These are phyloP conservation scores for Meganola albula DNA, from an alignment of 2,888 invertebrate genomes.

Conservation along the genomic window DNA sequence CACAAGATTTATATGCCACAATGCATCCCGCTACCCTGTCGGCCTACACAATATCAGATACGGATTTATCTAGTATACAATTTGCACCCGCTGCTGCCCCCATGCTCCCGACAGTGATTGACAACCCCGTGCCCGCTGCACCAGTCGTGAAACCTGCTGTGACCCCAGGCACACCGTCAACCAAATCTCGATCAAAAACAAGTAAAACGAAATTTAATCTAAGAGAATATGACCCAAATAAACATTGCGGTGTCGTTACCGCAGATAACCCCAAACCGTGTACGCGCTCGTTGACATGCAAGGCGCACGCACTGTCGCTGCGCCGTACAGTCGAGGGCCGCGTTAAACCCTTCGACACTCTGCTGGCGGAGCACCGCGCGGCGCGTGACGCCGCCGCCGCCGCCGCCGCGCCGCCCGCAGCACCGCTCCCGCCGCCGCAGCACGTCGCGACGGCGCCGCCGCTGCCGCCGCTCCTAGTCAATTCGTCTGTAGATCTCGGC, in stretches of 20 bases:
- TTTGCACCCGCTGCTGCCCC: constrained; percentile 59
- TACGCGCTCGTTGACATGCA: constrained; percentile 86
- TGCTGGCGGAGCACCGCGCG: constrained; percentile 84
- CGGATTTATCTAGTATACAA: constrained; percentile 53
- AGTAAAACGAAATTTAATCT: constrained; percentile 68
- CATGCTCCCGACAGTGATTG: constrained; percentile 45
- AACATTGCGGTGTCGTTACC: constrained; percentile 88
- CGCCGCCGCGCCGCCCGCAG: constrained; percentile 23
- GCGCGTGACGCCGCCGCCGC: constrained; percentile 72
- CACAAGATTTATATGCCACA: constrained; percentile 53
- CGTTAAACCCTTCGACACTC: constrained; percentile 84
- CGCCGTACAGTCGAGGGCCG: constrained; percentile 84
- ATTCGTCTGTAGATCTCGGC: constrained; percentile 53
- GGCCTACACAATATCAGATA: constrained; percentile 50
- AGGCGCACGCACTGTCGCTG: constrained; percentile 82
- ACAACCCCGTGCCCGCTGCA: constrained; percentile 24
- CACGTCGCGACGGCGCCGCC: constrained; percentile 23
- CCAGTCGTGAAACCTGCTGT: constrained; percentile 27
- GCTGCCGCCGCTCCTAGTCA: constrained; percentile 52
- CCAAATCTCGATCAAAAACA: constrained; percentile 50
- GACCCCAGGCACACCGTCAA: constrained; percentile 42
- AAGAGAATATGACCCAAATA: constrained; percentile 88
- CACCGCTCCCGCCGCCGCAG: constrained; percentile 22
- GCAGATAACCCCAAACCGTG: constrained; percentile 84
- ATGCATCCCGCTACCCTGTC: constrained; percentile 44